Base-by-base conservation (phyloP, 1,140 invertebrate species). In the Listronotus oregonensis region DNA sequence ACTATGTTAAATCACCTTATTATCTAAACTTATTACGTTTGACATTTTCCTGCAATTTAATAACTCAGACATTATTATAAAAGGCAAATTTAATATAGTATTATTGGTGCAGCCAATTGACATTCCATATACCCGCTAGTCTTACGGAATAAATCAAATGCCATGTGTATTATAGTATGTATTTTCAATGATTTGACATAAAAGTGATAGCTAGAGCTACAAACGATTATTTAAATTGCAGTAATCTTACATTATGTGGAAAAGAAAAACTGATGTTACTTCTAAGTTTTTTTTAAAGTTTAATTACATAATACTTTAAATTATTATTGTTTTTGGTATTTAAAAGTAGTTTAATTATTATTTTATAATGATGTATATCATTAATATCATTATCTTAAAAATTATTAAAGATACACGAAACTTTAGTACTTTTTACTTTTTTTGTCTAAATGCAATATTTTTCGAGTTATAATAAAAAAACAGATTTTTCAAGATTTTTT, bases 41-140 rank as follows among this genome's bases (percentile, higher is more conserved):
- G 18, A 49, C 46, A 49, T 49, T 49, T 49, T 21, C 15, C 1
- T 9, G 10, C 7, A 17, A 12, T 5, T 3, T 8, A 49, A 49
- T 49, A 18, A 49, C 18, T 5, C 12, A 49, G 15, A 49, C 18
- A 49, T 49, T 49, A 49, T 12, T 49, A 49, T 49, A 49, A 49
- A 49, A 49, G 46, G 46, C 46, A 49, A 49, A 49, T 49, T 49
- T 49, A 49, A 49, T 49, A 27, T 49, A 18, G 18, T 49, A 17
- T 49, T 49, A 49, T 49, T 37, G 21, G 42, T 49, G 46, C 46
- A 14, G 46, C 46, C 46, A 21, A 49, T 49, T 49, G 46, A 49
- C 46, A 49, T 21, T 49, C 18, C 18, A 49, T 5, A 49, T 49
- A 18, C 14, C 46, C 46, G 46, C 46, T 10, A 49, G 46, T 49